These are phyloP conservation scores for Lasioglossum oenotherae DNA, from an alignment of 2,888 invertebrate species.

Conservation along the genomic window DNA sequence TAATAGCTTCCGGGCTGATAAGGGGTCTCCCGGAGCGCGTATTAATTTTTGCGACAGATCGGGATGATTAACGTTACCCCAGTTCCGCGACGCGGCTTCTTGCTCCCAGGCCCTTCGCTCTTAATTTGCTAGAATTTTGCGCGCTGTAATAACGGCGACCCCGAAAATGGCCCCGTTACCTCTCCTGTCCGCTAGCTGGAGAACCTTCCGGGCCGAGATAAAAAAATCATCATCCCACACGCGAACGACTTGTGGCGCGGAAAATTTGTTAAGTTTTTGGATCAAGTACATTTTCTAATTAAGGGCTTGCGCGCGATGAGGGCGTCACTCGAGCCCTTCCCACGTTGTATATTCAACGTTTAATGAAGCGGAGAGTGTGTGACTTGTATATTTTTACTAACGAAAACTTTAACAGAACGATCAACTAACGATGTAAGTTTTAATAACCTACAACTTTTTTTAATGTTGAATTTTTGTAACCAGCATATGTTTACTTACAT, in stretches of 20 bases:
- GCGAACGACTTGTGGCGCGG: neutral
- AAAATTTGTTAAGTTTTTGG: neutral
- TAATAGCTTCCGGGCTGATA: conserved; percentile 62
- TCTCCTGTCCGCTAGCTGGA: neutral
- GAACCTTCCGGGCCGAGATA: neutral
- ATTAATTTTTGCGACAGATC: conserved; percentile 36
- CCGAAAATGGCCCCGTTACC: neutral
- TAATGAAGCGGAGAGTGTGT: neutral
- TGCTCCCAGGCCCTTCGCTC: conserved; percentile 6
- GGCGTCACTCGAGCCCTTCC: neutral
- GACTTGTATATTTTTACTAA: neutral
- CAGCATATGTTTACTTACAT: too few species aligned
- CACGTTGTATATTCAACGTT: neutral
- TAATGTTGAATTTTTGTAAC: too few species aligned
- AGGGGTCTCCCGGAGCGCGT: conserved; percentile 22
- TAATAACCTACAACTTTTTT: neutral
- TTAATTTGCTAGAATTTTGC: conserved; percentile 14
- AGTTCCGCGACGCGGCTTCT: conserved; percentile 9
- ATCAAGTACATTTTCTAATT: neutral
- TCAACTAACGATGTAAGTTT: too few species aligned
- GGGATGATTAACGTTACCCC: conserved; percentile 12
- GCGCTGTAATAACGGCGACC: neutral
- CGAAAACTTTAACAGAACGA: neutral
- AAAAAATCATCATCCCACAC: neutral
- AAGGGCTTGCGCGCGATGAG: neutral